Percentiles rank a stretch among this genome's conserved stretches.
These are phyloP conservation scores for Leptodactylus fallax DNA, from an alignment of 2,797 vertebrate species.

Conservation along the genomic window DNA sequence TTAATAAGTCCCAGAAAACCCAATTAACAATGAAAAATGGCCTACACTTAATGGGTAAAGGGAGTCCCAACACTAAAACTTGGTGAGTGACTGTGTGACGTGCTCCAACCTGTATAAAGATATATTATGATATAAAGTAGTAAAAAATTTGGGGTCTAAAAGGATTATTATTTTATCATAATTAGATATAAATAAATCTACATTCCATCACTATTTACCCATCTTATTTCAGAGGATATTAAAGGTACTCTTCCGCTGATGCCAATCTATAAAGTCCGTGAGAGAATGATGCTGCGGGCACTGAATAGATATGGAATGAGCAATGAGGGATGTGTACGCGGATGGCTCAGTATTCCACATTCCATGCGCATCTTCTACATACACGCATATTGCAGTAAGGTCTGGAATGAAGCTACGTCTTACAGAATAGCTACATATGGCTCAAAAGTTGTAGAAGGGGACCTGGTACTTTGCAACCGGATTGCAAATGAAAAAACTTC, in stretches of 20 bases:
- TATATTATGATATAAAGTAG: no score
- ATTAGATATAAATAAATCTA: neutral
- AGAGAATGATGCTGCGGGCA: conserved; percentile 88
- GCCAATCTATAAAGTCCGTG: conserved; percentile 88
- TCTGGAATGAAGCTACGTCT: conserved; percentile 91
- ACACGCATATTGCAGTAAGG: conserved; percentile 93
- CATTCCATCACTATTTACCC: neutral
- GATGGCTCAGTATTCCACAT: conserved; percentile 94
- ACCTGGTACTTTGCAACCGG: conserved; percentile 82
- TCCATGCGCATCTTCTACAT: conserved; percentile 90
- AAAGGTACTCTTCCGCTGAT: conserved; percentile 87
- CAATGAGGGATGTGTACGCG: conserved; percentile 83
- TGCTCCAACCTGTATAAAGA: no score
- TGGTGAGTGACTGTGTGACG: no score
- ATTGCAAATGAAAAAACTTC: conserved; percentile 56
- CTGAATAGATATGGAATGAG: conserved; percentile 88
- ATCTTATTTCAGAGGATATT: conserved; percentile 78
- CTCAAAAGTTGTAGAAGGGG: conserved; percentile 81
- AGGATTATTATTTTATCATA: no score
- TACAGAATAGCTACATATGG: conserved; percentile 84
- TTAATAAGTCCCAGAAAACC: no score
- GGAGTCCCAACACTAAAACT: no score
- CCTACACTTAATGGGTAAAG: no score
- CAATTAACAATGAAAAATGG: no score
- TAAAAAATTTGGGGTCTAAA: no score